Conservation (phyloP, 2,113 vertebrate genomes). For the Crotalus tigris region DNA sequence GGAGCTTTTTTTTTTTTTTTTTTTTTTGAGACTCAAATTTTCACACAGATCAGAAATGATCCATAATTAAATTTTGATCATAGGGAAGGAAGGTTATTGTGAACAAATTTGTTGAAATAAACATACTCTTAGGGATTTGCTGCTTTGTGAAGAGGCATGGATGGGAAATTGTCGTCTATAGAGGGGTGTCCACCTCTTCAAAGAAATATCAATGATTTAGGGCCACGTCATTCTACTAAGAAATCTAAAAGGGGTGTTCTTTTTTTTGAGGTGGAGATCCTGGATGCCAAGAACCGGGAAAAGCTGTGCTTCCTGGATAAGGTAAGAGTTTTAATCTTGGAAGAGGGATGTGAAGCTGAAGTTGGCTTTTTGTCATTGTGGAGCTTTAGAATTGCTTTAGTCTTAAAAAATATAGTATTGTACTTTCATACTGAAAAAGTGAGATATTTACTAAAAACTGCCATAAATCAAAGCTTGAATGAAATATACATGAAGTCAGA, state of each 20-base stretch:
- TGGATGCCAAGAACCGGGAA: slow-evolving; percentile 90
- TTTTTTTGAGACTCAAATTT: neutral
- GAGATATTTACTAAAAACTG: neutral
- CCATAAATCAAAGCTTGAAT: neutral
- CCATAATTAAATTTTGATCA: slow-evolving; percentile 15
- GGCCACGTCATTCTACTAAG: slow-evolving; percentile 65
- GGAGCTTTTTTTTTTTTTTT: slow-evolving; percentile 36
- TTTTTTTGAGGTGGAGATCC: slow-evolving; percentile 98
- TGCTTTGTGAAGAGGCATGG: slow-evolving; percentile 53
- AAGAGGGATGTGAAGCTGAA: neutral
- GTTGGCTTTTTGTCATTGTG: neutral
- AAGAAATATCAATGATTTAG: slow-evolving; percentile 15
- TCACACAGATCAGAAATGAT: neutral
- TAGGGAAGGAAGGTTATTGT: neutral
- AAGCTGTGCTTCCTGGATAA: slow-evolving; percentile 97
- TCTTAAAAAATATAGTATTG: neutral
- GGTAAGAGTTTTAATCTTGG: slow-evolving; percentile 67
- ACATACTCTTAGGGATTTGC: slow-evolving; percentile 7
- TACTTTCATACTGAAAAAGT: neutral
- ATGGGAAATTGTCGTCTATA: slow-evolving; percentile 74
- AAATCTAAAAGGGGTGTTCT: slow-evolving; percentile 88
- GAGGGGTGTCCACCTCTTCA: slow-evolving; percentile 70
- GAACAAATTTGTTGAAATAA: neutral
- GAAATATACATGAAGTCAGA: neutral
- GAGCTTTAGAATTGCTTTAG: neutral